Percentiles rank a stretch among this genome's conserved stretches.
phyloP scores from a whole-genome alignment of 2,888 invertebrate genomes.

The Heliconius ethilla region DNA sequence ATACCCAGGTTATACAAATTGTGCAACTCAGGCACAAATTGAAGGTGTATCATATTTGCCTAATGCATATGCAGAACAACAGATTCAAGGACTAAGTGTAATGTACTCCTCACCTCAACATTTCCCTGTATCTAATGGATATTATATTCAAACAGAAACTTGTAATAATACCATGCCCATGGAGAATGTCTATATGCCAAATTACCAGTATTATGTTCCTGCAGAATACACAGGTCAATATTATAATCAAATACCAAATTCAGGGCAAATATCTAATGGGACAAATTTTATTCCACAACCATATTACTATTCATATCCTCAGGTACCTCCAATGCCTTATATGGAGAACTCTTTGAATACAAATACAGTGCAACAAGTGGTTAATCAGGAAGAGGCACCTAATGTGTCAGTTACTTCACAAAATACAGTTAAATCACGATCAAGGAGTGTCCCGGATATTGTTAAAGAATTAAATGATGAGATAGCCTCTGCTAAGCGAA shows the following conservation, averaged over 20 bases:
- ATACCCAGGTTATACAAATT: slow-evolving; percentile 59
- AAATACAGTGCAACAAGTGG: slow-evolving; percentile 43
- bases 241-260: slow-evolving; percentile 60
- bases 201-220: slow-evolving; percentile 72
- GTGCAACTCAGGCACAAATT: slow-evolving; percentile 67
- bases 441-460: slow-evolving; percentile 88
- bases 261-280: slow-evolving; percentile 57
- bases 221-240: slow-evolving; percentile 59
- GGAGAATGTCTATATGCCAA: slow-evolving; percentile 67
- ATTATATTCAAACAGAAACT: slow-evolving; percentile 61
- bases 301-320: slow-evolving; percentile 69
- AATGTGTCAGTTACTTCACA: slow-evolving; percentile 50
- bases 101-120: slow-evolving; percentile 69
- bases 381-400: slow-evolving; percentile 47
- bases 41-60: slow-evolving; percentile 69
- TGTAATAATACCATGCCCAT: slow-evolving; percentile 57
- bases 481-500: slow-evolving; percentile 73
- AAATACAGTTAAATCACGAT: slow-evolving; percentile 71
- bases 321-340: slow-evolving; percentile 59
- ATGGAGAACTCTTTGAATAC: slow-evolving; percentile 51
- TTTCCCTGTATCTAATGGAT: slow-evolving; percentile 66
- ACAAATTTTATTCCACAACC: slow-evolving; percentile 68
- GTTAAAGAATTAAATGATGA: slow-evolving; percentile 88
- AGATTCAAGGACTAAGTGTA: slow-evolving; percentile 61
- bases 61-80: slow-evolving; percentile 67